Evolutionary conservation across 2,888 invertebrate species (phyloP).

Genomic region (Agrochola litura): DNA sequence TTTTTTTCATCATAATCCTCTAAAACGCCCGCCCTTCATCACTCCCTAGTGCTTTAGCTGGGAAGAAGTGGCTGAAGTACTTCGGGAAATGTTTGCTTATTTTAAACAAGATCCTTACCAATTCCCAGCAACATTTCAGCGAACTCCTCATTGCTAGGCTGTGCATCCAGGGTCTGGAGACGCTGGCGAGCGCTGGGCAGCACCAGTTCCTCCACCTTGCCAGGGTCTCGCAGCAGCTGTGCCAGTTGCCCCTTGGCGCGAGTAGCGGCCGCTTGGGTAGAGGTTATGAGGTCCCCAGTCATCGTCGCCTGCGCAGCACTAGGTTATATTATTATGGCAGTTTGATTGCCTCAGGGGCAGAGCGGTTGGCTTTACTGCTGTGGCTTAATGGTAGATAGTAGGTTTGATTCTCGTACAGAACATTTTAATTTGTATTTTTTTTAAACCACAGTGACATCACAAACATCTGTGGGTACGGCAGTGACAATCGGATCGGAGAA

Average conservation of each 20-base stretch:
- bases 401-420: too few species aligned
- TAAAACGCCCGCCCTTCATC: too few species aligned
- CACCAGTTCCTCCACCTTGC: constrained; percentile 70
- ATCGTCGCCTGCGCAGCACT: constrained; percentile 89
- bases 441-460: too few species aligned
- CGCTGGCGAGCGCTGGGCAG: constrained; percentile 79
- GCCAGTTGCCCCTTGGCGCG: constrained; percentile 89
- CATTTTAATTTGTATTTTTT: too few species aligned
- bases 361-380: background rate
- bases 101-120: constrained; percentile 71
- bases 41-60: too few species aligned
- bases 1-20: too few species aligned
- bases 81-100: too few species aligned
- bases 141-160: constrained; percentile 75
- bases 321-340: constrained; percentile 38
- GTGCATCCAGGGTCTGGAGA: constrained; percentile 74
- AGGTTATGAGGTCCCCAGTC: constrained; percentile 94
- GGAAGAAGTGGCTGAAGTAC: too few species aligned
- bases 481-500: too few species aligned
- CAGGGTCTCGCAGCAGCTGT: constrained; percentile 67
- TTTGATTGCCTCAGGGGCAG: background rate
- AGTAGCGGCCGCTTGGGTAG: constrained; percentile 89
- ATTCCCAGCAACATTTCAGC: constrained; percentile 83
- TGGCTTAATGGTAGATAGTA: background rate
- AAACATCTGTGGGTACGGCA: too few species aligned